Percentiles rank a stretch among this genome's conserved stretches.
Evolutionary conservation across 2,888 invertebrate genomes (phyloP).

Genomic region (Dicranocentrus wangi): DNA sequence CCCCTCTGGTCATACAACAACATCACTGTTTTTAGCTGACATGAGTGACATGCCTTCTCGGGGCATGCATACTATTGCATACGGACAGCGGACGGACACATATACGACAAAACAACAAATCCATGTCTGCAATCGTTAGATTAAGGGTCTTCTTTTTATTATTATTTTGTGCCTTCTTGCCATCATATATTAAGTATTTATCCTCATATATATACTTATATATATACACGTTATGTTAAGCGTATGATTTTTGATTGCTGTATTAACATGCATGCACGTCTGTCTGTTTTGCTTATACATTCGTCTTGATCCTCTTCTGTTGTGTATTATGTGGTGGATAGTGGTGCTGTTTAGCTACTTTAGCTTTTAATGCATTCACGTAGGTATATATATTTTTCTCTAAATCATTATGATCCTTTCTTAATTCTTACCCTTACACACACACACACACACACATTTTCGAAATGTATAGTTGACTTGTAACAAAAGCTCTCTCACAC

Average conservation of each 20-base stretch:
- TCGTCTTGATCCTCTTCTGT: background rate
- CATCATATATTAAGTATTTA: background rate
- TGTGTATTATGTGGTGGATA: too few relatives aligned
- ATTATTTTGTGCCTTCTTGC: background rate
- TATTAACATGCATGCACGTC: too few relatives aligned
- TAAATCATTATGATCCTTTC: slow-evolving; percentile 18
- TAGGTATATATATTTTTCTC: slow-evolving; percentile 18
- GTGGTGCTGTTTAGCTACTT: background rate
- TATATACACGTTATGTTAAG: too few relatives aligned
- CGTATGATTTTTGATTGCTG: too few relatives aligned
- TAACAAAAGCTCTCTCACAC: too few relatives aligned
- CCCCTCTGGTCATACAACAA: too few relatives aligned
- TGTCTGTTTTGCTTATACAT: too few relatives aligned
- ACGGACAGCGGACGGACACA: too few relatives aligned
- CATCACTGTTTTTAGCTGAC: too few relatives aligned
- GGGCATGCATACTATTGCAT: too few relatives aligned
- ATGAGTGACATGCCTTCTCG: too few relatives aligned
- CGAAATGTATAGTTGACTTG: background rate
- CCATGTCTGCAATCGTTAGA: background rate
- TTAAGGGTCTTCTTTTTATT: slow-evolving; percentile 13
- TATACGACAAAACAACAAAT: background rate
- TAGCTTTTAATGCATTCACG: slow-evolving; percentile 23
- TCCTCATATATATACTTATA: too few relatives aligned
- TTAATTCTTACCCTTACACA: background rate
- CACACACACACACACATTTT: background rate